These are phyloP conservation scores for Drosophila niveifrons DNA, from an alignment of 2,888 invertebrate species.

Conservation along the genomic window DNA sequence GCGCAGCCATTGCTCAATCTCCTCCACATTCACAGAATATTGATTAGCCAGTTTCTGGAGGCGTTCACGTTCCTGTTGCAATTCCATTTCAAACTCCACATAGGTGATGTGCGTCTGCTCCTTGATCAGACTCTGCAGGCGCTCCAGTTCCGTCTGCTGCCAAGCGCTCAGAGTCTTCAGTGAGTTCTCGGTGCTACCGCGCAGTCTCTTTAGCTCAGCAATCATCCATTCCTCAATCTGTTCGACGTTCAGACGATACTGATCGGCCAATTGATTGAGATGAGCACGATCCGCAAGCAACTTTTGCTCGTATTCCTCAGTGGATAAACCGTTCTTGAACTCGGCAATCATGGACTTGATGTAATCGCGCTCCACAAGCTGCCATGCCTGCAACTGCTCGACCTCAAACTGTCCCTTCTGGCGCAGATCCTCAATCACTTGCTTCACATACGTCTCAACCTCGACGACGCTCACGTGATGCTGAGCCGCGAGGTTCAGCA, in stretches of 20 bases:
- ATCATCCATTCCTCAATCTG: conserved; percentile 84
- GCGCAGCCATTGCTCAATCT: conserved; percentile 82
- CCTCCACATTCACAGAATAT: conserved; percentile 81
- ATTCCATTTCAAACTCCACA: conserved; percentile 80
- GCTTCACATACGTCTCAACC: conserved; percentile 81
- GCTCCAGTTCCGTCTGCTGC: conserved; percentile 78
- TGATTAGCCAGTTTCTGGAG: conserved; percentile 77
- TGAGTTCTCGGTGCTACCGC: conserved; percentile 71
- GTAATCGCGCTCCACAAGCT: conserved; percentile 82
- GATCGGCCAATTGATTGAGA: conserved; percentile 80
- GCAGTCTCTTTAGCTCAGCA: conserved; percentile 77
- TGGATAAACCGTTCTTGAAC: conserved; percentile 77
- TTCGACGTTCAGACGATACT: conserved; percentile 80
- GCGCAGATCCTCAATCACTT: conserved; percentile 81
- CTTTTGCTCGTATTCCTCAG: conserved; percentile 78
- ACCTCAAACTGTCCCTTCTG: conserved; percentile 80
- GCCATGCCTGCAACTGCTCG: conserved; percentile 83
- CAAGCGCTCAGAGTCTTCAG: conserved; percentile 77
- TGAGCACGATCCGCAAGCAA: conserved; percentile 81
- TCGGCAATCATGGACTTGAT: conserved; percentile 78
- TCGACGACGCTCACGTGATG: conserved; percentile 82
- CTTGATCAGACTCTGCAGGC: conserved; percentile 76
- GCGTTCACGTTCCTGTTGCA: conserved; percentile 77
- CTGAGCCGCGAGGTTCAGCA: conserved; percentile 78
- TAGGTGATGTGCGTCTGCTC: conserved; percentile 80